Base-by-base conservation (phyloP, 2,888 invertebrate genomes). In the Reticulitermes lucifugus region DNA sequence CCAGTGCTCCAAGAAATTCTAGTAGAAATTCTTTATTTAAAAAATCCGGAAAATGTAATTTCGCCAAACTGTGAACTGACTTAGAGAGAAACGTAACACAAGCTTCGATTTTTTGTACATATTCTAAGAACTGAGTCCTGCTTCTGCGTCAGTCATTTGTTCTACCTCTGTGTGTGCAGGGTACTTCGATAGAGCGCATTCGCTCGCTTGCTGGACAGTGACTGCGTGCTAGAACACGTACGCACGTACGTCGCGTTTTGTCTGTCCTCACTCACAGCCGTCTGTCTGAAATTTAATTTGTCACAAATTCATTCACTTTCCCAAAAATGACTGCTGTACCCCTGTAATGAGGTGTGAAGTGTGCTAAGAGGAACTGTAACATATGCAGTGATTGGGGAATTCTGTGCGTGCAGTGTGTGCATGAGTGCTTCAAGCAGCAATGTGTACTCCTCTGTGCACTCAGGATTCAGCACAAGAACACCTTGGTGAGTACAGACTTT, bases 71-170 rank as follows among this genome's bases (percentile, higher is more conserved):
- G n/a, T 65, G 65, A 65, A 65, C 65, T 25, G 25, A n/a, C 1
- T 4, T 25, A 65, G 25, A 25, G 0, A 60, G 12, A 9, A 65
- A n/a, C 2, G 65, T 0, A n/a, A 65, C 9, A 9, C n/a, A 5
- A 12, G 10, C 46, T 65, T 65, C 65, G 65, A 25, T n/a, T 65
- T 65, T 65, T 25, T 65, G 14, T 55, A n/a, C 65, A n/a, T 65
- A 25, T 65, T 65, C 65, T n/a, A n/a, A 25, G 65, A n/a, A 65
- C 0, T 9, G 65, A n/a, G 65, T n/a, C 65, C 2, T 65, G 65
- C 65, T 65, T 65, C 65, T 65, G 65, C 65, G 65, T 65, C 65
- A 65, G 65, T 65, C 65, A 65, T 25, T 65, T 65, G 65, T 65
- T 65, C 9, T 10, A 6, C 10, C 65, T 25, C 65, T 65, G 65